Evolutionary conservation across 2,113 vertebrate species (phyloP), one percentile per base, ranked within the genome.

Genomic region (Megaleporinus macrocephalus): DNA sequence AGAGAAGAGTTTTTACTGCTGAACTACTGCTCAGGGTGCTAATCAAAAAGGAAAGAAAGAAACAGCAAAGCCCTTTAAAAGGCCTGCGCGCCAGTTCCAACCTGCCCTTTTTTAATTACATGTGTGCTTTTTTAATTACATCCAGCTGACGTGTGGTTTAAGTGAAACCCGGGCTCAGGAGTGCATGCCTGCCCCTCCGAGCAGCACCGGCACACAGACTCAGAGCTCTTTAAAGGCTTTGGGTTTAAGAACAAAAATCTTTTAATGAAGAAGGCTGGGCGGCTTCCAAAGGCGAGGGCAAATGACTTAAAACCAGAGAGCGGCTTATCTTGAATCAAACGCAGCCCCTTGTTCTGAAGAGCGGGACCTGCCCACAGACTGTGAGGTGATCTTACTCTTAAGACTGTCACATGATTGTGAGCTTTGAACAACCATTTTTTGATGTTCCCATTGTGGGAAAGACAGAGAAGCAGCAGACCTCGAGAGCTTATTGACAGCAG

Each of bases 31-130:
- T 70, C 47, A 87, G 80, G 47, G 27, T 84, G 78, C 83, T 83
- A 84, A 86, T 86, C 81, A 84, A 90, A 90, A 85, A 77, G 80
- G 90, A 88, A 81, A 88, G 89, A n/a, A n/a, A n/a, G n/a, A n/a
- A n/a, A n/a, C n/a, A n/a, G n/a, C n/a, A n/a, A n/a, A n/a, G 85
- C 85, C 80, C 85, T 89, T 90, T 91, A 85, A 87, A 90, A 92
- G 92, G 91, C 7, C 89, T 44, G 75, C 87, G 83, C 84, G 91
- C 96, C 93, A 93, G 96, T 94, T 93, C 69, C 89, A 93, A 95
- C 96, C 94, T 51, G 96, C 87, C 86, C 90, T 93, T 15, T 80
- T 93, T 95, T 96, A 95, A 97, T 96, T 95, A 95, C 72, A 92
- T 84, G 88, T 87, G 89, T 88, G 90, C n/a, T n/a, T n/a, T n/a